A percentile compares a stretch with the other conserved stretches of the same genome.
phyloP scores from a whole-genome alignment of 2,888 invertebrate species.

The Cyclophora punctaria region DNA sequence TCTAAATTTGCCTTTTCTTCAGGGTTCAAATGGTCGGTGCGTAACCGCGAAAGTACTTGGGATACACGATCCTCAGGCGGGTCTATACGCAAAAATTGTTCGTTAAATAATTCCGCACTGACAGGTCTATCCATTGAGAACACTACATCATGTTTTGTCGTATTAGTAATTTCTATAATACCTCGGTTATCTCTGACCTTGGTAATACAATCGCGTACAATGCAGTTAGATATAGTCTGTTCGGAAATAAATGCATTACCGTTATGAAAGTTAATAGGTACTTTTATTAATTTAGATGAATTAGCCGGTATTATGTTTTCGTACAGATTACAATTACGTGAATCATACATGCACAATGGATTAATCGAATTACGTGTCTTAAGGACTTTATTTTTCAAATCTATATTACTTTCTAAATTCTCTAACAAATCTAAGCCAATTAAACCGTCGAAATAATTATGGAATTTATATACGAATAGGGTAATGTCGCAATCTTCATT shows the following conservation, averaged over 20 bases:
- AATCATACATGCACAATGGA: slow-evolving; percentile 16
- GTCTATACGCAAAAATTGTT: slow-evolving; percentile 12
- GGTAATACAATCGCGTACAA: slow-evolving; percentile 19
- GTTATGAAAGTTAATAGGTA: slow-evolving; percentile 15
- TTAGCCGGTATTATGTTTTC: slow-evolving; percentile 22
- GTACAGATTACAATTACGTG: slow-evolving; percentile 18
- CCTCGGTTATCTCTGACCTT: slow-evolving; percentile 18
- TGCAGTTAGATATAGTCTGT: slow-evolving; percentile 19
- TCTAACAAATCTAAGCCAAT: slow-evolving; percentile 16
- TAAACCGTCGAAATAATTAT: slow-evolving; percentile 18
- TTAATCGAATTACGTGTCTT: slow-evolving; percentile 8
- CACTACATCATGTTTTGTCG: slow-evolving; percentile 15
- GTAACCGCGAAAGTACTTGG: slow-evolving; percentile 19
- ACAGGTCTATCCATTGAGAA: slow-evolving; percentile 19
- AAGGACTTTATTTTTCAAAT: slow-evolving; percentile 15
- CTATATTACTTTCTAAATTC: slow-evolving; percentile 19
- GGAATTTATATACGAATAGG: slow-evolving; percentile 23
- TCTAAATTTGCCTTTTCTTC: slow-evolving; percentile 24
- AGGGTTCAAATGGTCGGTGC: slow-evolving; percentile 24
- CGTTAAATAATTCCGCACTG: slow-evolving; percentile 15
- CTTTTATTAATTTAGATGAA: slow-evolving; percentile 16
- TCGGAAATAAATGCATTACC: slow-evolving; percentile 16
- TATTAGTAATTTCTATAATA: slow-evolving; percentile 17
- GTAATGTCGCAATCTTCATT: slow-evolving; percentile 10
- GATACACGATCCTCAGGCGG: slow-evolving; percentile 4